phyloP scores from a whole-genome alignment of 2,888 invertebrate species.

The Phrixothrix hirtus region DNA sequence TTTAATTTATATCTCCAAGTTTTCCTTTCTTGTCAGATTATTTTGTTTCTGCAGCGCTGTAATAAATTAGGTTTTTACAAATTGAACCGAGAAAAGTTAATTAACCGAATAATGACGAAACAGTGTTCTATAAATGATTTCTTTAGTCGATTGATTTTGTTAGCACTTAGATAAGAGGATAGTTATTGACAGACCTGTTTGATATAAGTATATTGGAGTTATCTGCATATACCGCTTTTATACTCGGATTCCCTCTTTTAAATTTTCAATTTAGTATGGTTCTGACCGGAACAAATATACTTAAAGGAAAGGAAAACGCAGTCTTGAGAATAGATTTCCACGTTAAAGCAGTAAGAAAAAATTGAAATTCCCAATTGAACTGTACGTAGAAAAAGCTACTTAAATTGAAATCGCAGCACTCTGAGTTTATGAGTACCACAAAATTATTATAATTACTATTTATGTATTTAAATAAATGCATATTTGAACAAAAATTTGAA shows the following conservation, averaged over 20 bases:
- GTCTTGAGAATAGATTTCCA: conserved; percentile 15
- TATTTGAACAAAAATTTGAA: conserved; percentile 12
- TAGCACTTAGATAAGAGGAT: too few species aligned
- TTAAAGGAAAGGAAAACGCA: conserved; percentile 14
- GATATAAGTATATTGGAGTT: too few species aligned
- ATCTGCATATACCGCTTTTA: background rate
- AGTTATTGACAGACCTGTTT: too few species aligned
- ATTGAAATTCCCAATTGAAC: conserved; percentile 16
- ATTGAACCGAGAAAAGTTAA: conserved; percentile 49
- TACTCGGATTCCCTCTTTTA: conserved; percentile 1
- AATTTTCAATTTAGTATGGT: conserved; percentile 18
- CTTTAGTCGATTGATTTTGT: too few species aligned
- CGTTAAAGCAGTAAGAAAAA: conserved; percentile 11
- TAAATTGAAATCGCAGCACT: conserved; percentile 14
- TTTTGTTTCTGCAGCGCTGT: conserved; percentile 45
- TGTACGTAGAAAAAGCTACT: conserved; percentile 3
- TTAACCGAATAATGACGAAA: conserved; percentile 46
- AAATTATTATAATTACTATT: too few species aligned
- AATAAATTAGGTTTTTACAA: conserved; percentile 49
- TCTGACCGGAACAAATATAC: conserved; percentile 13
- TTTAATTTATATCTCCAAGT: conserved; percentile 47
- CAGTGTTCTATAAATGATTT: conserved; percentile 39
- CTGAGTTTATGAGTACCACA: too few species aligned
- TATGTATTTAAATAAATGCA: conserved; percentile 1
- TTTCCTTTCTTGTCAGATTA: conserved; percentile 44